Evolutionary conservation across 2,797 vertebrate species (phyloP).

Genomic region (Pipistrellus nathusii): DNA sequence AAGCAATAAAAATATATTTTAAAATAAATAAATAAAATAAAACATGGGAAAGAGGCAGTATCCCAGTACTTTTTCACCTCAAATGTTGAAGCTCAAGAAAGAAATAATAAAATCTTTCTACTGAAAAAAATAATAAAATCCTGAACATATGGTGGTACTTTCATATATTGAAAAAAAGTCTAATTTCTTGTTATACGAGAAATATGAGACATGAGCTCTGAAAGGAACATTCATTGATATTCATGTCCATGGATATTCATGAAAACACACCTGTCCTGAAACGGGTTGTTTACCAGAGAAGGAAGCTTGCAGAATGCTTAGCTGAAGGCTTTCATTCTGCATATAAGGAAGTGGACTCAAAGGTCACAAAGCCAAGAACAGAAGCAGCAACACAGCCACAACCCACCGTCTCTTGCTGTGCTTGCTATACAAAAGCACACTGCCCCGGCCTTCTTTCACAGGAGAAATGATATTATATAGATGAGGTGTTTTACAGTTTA

Average conservation of each 20-base stretch:
- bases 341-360: constrained; percentile 61
- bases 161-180: background rate
- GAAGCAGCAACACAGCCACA: background rate
- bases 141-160: background rate
- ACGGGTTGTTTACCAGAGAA: background rate
- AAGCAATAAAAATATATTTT: too few relatives aligned
- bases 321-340: constrained; percentile 59
- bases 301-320: background rate
- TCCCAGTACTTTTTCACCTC: background rate
- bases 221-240: background rate
- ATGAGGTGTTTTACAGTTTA: background rate
- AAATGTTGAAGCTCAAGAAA: constrained; percentile 13
- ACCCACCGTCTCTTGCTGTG: background rate
- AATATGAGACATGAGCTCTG: background rate
- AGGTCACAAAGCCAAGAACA: constrained; percentile 53
- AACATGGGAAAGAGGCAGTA: background rate
- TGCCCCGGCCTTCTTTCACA: background rate
- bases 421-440: background rate
- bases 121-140: constrained; percentile 14
- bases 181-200: background rate
- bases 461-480: background rate
- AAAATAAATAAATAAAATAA: background rate
- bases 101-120: background rate
- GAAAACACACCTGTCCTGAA: constrained; percentile 19
- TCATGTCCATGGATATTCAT: background rate